Evolutionary conservation across 2,113 vertebrate species (phyloP).

Genomic region (Noctilio leporinus): DNA sequence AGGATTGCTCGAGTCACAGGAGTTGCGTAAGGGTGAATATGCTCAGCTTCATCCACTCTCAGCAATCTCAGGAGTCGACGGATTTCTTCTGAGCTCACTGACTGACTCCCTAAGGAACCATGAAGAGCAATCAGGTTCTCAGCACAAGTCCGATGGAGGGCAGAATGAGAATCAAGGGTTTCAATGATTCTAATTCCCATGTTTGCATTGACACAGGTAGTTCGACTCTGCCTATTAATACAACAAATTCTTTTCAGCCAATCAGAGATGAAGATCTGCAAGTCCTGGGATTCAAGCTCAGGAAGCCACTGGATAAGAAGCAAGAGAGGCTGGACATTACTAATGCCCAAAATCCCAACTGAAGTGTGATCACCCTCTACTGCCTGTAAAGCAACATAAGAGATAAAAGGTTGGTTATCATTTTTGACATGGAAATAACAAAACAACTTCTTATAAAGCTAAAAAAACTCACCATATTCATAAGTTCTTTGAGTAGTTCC

Average conservation of each 20-base stretch:
- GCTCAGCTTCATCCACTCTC: constrained; percentile 80
- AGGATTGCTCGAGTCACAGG: constrained; percentile 88
- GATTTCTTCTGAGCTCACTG: constrained; percentile 89
- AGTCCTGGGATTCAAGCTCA: constrained; percentile 89
- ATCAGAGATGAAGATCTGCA: constrained; percentile 92
- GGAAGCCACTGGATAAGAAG: constrained; percentile 97
- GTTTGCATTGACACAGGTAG: constrained; percentile 92
- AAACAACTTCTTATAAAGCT: background rate
- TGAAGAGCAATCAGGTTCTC: constrained; percentile 91
- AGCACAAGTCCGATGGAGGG: constrained; percentile 85
- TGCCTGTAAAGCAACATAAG: constrained; percentile 83
- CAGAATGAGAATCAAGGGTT: constrained; percentile 80
- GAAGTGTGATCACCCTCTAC: constrained; percentile 96
- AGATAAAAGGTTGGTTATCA: constrained; percentile 37
- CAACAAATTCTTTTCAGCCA: constrained; percentile 94
- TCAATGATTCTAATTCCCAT: constrained; percentile 89
- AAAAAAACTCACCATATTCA: constrained; percentile 94
- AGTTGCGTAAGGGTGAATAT: constrained; percentile 84
- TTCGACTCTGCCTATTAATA: constrained; percentile 93
- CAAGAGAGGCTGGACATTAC: constrained; percentile 95
- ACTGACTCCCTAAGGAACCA: constrained; percentile 93
- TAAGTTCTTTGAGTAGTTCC: constrained; percentile 94
- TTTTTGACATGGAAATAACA: background rate
- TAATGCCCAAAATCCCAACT: constrained; percentile 95
- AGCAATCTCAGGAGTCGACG: constrained; percentile 86